Percentiles rank a stretch among this genome's conserved stretches.
phyloP scores from a whole-genome alignment of 2,113 vertebrate species.

The Nettapus auritus region DNA sequence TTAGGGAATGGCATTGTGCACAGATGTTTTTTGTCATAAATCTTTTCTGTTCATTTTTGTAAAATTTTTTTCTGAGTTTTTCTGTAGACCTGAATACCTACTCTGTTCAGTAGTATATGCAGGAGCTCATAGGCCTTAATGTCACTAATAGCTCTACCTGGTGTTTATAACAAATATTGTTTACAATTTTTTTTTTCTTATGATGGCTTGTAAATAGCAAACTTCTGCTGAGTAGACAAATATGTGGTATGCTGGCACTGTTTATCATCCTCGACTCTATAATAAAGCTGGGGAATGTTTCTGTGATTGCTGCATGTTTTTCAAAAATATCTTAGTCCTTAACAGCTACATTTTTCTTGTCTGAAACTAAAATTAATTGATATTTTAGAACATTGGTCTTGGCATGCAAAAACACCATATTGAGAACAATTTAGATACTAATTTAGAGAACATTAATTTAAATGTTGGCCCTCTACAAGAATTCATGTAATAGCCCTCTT shows the following conservation, averaged over 20 bases:
- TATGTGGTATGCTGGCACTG: not conserved
- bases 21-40: not conserved
- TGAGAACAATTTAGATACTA: not conserved
- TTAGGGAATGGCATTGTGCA: not conserved
- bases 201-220: not conserved
- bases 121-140: not conserved
- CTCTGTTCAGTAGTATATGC: not conserved
- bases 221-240: not conserved
- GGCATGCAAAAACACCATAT: not conserved
- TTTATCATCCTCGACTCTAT: not conserved
- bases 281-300: not conserved
- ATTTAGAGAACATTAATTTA: not conserved
- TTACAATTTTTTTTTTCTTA: not conserved
- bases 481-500: accelerated
- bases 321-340: not conserved
- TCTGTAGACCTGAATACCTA: not conserved
- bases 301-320: not conserved
- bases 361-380: not conserved
- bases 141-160: not conserved
- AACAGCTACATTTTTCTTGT: not conserved
- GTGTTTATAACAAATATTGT: not conserved
- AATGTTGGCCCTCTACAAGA: not conserved
- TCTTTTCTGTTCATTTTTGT: not conserved
- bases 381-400: not conserved
- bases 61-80: not conserved